Base-by-base conservation (phyloP, 2,888 invertebrate genomes). In the Celastrina argiolus region DNA sequence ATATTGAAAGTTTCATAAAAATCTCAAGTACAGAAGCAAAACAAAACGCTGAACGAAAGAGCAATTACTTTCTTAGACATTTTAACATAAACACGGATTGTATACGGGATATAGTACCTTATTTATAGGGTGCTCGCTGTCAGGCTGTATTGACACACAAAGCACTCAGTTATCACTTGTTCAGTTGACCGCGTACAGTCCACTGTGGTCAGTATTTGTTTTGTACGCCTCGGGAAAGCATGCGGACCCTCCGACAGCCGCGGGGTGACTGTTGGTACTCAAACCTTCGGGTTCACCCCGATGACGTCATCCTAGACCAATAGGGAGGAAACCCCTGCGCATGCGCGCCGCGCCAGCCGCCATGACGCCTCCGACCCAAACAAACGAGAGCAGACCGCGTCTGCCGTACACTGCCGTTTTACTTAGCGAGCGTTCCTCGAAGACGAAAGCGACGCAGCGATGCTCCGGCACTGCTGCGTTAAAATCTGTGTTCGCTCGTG, bases 221-320 rank as follows among this genome's bases (percentile, higher is more conserved):
- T 51, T 81, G 84, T 83, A 75, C 84, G 73, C 72, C 73, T 75
- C 70, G 71, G 72, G 72, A 69, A 72, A 74, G 78, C 81, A 78
- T 88, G 81, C 80, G 83, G 76, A 74, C 84, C 84, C 83, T 82
- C 70, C 80, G 78, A 78, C 79, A 70, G 81, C 84, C 84, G 81
- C 76, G 85, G 90, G 88, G 88, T 89, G 85, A 91, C 90, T 91
- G 89, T 82, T 87, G 86, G 87, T 87, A 87, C 82, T 83, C 81
- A 81, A 83, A 86, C 77, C 84, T 78, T 80, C 83, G 83, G 83
- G 84, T 86, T 88, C 88, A 90, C 88, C 90, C 89, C 81, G 87
- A 88, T 91, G 90, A 91, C 90, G 90, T 91, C 90, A 91, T 82
- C 83, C 75, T 84, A 86, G 83, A 84, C 90, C 90, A 91, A 91